Conservation (phyloP, 2,113 vertebrate species). For the Dolichotis patagonum region DNA sequence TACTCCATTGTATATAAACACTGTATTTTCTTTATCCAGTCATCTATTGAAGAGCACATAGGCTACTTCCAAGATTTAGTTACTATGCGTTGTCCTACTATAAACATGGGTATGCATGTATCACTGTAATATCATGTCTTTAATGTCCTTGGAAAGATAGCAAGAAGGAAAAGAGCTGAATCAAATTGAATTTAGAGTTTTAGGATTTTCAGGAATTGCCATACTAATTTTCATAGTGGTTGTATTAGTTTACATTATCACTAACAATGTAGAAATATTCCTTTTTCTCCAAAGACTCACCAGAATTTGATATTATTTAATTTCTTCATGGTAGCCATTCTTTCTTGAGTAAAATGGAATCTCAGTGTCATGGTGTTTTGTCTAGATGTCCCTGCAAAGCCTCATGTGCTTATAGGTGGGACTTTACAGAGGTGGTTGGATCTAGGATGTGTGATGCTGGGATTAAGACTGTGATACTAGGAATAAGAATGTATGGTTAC, state of each 20-base stretch:
- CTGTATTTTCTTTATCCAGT: not conserved
- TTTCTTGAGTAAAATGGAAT: too few relatives aligned
- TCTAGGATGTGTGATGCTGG: not conserved
- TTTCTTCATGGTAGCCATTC: too few relatives aligned
- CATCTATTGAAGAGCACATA: too few relatives aligned
- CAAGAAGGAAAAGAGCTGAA: not conserved
- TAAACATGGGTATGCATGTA: not conserved
- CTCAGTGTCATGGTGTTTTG: too few relatives aligned
- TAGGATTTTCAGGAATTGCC: not conserved
- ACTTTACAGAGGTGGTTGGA: not conserved
- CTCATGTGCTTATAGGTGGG: too few relatives aligned
- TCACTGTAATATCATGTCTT: not conserved
- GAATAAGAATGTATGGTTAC: not conserved
- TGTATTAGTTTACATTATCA: too few relatives aligned
- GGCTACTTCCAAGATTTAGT: not conserved
- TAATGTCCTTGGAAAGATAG: not conserved
- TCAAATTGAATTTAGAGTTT: not conserved
- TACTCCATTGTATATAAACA: not conserved
- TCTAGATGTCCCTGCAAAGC: too few relatives aligned
- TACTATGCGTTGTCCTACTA: not conserved
- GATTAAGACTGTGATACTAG: not conserved
- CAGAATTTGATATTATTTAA: too few relatives aligned
- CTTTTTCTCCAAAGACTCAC: too few relatives aligned
- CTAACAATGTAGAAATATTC: too few relatives aligned
- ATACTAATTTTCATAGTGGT: too few relatives aligned